phyloP scores from a whole-genome alignment of 2,797 vertebrate genomes.

The Rhinogobio ventralis region DNA sequence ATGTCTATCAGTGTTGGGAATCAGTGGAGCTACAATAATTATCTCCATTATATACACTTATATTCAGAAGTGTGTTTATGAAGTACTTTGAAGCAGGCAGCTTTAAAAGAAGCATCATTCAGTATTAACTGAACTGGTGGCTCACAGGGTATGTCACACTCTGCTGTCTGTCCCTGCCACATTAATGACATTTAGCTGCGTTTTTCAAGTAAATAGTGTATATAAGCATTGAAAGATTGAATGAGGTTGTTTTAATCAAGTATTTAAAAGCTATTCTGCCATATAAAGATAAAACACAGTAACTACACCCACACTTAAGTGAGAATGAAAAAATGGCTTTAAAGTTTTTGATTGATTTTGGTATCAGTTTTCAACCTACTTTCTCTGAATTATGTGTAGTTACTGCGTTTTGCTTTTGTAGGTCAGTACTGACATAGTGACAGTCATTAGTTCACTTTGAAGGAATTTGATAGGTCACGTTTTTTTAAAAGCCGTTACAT shows the following conservation, averaged over 20 bases:
- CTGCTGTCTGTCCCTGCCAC: conserved; percentile 16
- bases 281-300: neutral
- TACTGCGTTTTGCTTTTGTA: neutral
- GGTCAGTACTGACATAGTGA: neutral
- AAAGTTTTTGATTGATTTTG: neutral
- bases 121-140: conserved; percentile 31
- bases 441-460: neutral
- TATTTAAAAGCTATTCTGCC: conserved; percentile 34
- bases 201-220: conserved; percentile 25
- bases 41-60: neutral
- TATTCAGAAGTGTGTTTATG: conserved; percentile 29
- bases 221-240: conserved; percentile 1
- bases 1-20: conserved; percentile 35
- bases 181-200: neutral
- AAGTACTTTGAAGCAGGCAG: conserved; percentile 43
- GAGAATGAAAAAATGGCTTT: neutral
- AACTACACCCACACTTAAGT: neutral
- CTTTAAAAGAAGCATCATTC: conserved; percentile 32
- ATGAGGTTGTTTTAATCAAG: conserved; percentile 18
- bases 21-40: conserved; percentile 5
- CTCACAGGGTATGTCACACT: conserved; percentile 25
- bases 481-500: conserved; percentile 10
- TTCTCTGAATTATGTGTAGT: neutral
- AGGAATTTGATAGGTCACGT: neutral
- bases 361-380: neutral